Conservation (phyloP, 1,140 invertebrate genomes). For the Penaeus chinensis region DNA sequence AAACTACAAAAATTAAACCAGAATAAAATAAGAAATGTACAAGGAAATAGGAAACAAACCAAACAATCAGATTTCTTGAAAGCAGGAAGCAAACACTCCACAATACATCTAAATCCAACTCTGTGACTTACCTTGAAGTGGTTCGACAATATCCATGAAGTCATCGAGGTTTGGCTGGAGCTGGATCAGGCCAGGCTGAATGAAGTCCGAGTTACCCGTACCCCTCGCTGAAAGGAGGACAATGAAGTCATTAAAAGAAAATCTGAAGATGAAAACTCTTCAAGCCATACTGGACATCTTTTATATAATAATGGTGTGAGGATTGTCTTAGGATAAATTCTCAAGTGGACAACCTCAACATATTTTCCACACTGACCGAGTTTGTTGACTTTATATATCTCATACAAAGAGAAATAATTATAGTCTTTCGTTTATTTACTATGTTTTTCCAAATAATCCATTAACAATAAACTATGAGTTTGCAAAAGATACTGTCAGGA, state of each 20-base stretch:
- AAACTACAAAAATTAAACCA: neutral
- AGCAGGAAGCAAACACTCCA: neutral
- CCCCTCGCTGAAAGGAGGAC: slow-evolving; percentile 59
- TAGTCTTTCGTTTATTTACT: no score
- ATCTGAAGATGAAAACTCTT: neutral
- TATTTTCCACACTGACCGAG: no score
- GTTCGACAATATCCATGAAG: slow-evolving; percentile 81
- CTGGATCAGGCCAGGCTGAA: slow-evolving; percentile 96
- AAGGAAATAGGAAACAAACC: slow-evolving; percentile 7
- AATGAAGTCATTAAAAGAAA: neutral
- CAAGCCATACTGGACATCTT: no score
- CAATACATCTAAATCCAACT: neutral
- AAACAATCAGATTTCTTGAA: neutral
- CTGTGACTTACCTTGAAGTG: slow-evolving; percentile 73
- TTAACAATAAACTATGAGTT: no score
- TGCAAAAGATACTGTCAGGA: no score
- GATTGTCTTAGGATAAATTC: no score
- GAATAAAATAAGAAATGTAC: neutral
- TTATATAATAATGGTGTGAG: no score
- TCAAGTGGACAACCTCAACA: no score
- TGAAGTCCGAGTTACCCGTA: slow-evolving; percentile 81
- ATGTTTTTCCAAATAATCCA: no score
- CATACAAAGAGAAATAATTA: no score
- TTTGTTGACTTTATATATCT: no score
- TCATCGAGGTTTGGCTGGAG: slow-evolving; percentile 97